Percentiles rank a stretch among this genome's conserved stretches.
These are phyloP conservation scores for Gyrodactylus salaris DNA, from an alignment of 1,140 invertebrate species.

Conservation along the genomic window DNA sequence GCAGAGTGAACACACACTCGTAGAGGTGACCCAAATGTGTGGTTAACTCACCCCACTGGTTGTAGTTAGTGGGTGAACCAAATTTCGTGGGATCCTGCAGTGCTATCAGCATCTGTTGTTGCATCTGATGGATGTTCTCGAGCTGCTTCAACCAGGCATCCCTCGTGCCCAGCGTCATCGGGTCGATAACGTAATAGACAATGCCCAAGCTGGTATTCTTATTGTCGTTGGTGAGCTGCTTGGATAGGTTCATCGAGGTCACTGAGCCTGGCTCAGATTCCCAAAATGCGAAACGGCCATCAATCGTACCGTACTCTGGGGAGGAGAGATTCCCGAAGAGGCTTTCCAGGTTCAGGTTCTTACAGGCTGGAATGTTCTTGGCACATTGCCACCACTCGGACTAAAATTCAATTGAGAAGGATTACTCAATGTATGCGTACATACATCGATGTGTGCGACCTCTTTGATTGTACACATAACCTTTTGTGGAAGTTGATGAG, in stretches of 20 bases:
- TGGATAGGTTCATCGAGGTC: neutral
- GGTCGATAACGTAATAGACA: slow-evolving; percentile 1
- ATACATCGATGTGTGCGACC: too few species aligned
- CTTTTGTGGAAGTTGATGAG: too few species aligned
- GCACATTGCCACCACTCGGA: neutral
- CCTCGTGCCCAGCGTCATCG: neutral
- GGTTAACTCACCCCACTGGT: neutral
- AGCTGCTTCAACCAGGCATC: neutral
- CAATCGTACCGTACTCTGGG: neutral
- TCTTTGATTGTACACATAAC: too few species aligned
- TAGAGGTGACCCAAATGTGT: too few species aligned
- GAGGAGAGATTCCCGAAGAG: neutral
- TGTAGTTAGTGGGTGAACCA: neutral
- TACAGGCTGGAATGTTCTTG: neutral
- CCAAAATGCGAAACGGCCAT: neutral
- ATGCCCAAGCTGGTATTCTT: neutral
- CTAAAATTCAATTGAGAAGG: neutral
- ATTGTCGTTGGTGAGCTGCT: neutral
- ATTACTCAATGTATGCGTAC: too few species aligned
- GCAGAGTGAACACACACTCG: too few species aligned
- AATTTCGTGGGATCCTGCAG: slow-evolving; percentile 2
- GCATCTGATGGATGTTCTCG: neutral
- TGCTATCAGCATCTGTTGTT: neutral
- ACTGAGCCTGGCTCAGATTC: neutral
- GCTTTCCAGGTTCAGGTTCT: neutral